phyloP scores from a whole-genome alignment of 1,140 invertebrate species.

The Pectinophora gossypiella region DNA sequence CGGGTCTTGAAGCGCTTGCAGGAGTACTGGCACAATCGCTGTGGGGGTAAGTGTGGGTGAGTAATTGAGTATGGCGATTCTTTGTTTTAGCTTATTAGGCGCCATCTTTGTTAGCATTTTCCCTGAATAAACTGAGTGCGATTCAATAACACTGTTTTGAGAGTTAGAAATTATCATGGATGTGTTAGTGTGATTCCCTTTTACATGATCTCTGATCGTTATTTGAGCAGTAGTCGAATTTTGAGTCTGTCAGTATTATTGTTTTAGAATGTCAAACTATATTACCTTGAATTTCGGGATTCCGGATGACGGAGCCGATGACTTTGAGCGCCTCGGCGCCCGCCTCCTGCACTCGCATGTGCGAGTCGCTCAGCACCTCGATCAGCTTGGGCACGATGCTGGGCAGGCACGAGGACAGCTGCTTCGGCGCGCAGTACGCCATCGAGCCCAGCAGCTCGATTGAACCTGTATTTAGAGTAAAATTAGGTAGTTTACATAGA shows the following conservation, averaged over 20 bases:
- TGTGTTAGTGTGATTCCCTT: no score
- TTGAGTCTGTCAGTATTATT: no score
- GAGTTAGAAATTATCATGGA: no score
- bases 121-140: no score
- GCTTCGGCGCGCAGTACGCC: slow-evolving; percentile 99
- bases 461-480: slow-evolving; percentile 86
- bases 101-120: no score
- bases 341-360: slow-evolving; percentile 98
- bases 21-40: slow-evolving; percentile 93
- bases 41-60: no score
- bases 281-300: slow-evolving; percentile 97
- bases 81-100: no score
- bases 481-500: no score
- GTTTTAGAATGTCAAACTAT: not conserved
- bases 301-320: slow-evolving; percentile 98
- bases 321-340: slow-evolving; percentile 96
- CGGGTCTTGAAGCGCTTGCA: slow-evolving; percentile 97
- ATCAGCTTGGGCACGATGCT: slow-evolving; percentile 99
- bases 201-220: no score
- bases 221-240: no score
- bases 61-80: no score
- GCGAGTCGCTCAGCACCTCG: slow-evolving; percentile 97
- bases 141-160: no score
- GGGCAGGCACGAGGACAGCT: slow-evolving; percentile 97
- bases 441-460: slow-evolving; percentile 97